These are phyloP conservation scores for Axea sp. DNA, from an alignment of 2,888 invertebrate species.

Conservation along the genomic window DNA sequence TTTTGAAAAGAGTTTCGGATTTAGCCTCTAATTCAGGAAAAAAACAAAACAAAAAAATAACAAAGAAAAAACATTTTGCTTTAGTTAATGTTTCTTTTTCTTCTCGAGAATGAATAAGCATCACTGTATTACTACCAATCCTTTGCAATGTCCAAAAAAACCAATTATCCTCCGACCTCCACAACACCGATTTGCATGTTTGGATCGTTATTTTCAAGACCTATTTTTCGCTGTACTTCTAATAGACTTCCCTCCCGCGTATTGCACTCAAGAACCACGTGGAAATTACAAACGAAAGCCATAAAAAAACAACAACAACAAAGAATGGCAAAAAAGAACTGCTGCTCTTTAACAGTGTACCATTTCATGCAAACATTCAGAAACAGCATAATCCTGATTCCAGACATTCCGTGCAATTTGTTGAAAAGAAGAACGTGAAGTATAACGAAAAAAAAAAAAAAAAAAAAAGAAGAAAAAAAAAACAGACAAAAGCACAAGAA, in stretches of 20 bases:
- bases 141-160: too few species aligned
- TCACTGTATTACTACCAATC: too few species aligned
- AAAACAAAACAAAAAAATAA: too few species aligned
- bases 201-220: conserved; percentile 22
- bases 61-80: too few species aligned
- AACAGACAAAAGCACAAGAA: conserved; percentile 1
- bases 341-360: conserved; percentile 30
- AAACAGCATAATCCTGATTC: conserved; percentile 13
- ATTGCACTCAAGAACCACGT: conserved; percentile 15
- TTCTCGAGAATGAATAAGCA: too few species aligned
- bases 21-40: too few species aligned
- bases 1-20: too few species aligned
- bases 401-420: conserved; percentile 13
- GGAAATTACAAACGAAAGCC: conserved; percentile 44
- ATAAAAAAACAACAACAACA: conserved; percentile 19
- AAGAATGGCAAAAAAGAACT: conserved; percentile 6
- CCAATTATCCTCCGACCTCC: conserved; percentile 10
- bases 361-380: conserved; percentile 39
- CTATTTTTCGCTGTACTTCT: conserved; percentile 15
- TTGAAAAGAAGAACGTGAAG: conserved; percentile 14
- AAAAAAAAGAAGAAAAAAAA: background rate
- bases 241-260: conserved; percentile 1
- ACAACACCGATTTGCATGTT: conserved; percentile 12
- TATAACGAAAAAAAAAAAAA: background rate
- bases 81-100: too few species aligned